phyloP scores from a whole-genome alignment of 1,140 invertebrate genomes.

The Drosophila nikananu region DNA sequence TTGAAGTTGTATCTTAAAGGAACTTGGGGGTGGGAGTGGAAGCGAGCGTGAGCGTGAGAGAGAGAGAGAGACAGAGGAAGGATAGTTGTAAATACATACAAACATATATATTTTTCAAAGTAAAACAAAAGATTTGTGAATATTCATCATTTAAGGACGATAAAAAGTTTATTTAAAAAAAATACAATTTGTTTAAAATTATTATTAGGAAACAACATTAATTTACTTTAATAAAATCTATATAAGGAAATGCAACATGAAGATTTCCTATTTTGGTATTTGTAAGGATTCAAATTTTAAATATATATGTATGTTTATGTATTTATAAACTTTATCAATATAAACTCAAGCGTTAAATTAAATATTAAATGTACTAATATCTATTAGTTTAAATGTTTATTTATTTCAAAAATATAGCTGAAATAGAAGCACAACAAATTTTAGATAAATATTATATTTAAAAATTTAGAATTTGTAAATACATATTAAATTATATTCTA shows the following conservation, averaged over 20 bases:
- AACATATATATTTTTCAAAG: background rate
- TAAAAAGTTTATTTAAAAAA: background rate
- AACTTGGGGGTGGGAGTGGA: background rate
- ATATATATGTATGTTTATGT: no score
- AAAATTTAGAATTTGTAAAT: background rate
- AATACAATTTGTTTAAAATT: background rate
- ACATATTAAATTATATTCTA: no score
- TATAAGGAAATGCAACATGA: no score
- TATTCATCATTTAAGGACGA: background rate
- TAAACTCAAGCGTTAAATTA: no score
- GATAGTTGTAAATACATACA: background rate
- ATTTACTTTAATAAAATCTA: no score
- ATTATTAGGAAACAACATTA: no score
- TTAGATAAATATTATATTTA: no score
- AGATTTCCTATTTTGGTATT: no score
- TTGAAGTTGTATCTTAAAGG: conserved; percentile 1
- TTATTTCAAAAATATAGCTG: background rate
- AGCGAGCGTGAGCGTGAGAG: no score
- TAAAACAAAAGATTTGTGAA: background rate
- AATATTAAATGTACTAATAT: no score
- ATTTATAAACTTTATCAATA: no score
- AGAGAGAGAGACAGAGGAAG: background rate
- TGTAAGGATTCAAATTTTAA: no score
- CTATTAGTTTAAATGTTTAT: background rate
- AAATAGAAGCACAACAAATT: background rate